Evolutionary conservation across 2,888 invertebrate species (phyloP).

Genomic region (Sicus ferrugineus): DNA sequence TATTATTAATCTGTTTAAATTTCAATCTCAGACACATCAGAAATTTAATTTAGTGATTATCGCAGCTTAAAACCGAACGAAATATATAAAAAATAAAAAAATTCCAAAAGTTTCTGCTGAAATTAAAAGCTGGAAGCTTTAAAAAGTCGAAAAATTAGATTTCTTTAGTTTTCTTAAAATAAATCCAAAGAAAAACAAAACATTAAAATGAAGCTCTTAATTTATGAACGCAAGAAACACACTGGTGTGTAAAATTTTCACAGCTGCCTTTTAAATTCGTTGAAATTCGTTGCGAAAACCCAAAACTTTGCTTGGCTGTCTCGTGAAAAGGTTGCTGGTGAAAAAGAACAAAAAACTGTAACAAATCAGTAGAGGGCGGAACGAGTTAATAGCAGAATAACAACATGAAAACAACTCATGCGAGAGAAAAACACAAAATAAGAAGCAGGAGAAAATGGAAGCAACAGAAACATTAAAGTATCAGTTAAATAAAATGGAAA

Average conservation of each 20-base stretch:
- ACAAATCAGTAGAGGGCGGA: not conserved
- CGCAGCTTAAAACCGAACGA: not conserved
- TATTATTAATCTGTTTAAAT: too few relatives aligned
- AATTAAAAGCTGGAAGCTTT: slow-evolving; percentile 9
- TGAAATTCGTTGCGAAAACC: too few relatives aligned
- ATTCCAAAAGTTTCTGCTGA: too few relatives aligned
- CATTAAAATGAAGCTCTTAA: too few relatives aligned
- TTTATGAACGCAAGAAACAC: not conserved
- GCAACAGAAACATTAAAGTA: slow-evolving; percentile 18
- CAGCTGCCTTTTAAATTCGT: not conserved
- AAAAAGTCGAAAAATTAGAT: slow-evolving; percentile 7
- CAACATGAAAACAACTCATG: not conserved
- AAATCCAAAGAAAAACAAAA: not conserved
- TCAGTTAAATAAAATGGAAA: not conserved
- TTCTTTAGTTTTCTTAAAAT: too few relatives aligned
- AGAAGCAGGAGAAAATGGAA: slow-evolving; percentile 1
- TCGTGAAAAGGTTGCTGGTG: not conserved
- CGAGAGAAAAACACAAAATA: not conserved
- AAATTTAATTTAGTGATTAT: too few relatives aligned
- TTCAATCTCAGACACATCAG: too few relatives aligned
- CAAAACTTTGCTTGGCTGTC: too few relatives aligned
- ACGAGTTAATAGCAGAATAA: not conserved
- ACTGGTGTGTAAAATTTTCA: slow-evolving; percentile 1
- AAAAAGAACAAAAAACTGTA: not conserved
- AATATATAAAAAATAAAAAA: not conserved